Evolutionary conservation across 2,888 invertebrate species (phyloP), one percentile per base, ranked within the genome.

Genomic region (Diaphora mendica): DNA sequence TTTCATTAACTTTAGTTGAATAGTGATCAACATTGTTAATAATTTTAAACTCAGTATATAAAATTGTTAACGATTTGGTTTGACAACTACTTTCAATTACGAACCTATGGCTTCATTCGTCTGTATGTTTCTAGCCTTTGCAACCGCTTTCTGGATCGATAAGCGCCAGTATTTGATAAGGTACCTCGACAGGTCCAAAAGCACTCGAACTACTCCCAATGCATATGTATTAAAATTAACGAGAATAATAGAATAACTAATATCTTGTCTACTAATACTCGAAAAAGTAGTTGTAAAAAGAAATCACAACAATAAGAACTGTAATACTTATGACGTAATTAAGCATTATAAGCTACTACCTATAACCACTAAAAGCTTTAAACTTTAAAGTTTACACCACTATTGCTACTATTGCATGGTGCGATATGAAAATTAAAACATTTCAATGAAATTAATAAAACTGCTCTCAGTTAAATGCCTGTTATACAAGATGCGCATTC

Each of bases 401-500:
- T 62, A 30, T 62, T 62, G 17, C 17, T 30, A 62, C 59, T 26
- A 13, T 17, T 23, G 5, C 17, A 64, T 3, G 11, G 39, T 33
- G 23, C 15, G n/a, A 72, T 35, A 26, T 44, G 55, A 62, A 15
- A 72, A 68, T 68, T 68, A 65, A 69, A 44, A 74, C 70, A 76
- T 72, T 77, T 71, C 72, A 79, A 78, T 55, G 64, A 48, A 77
- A 78, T 73, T 76, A 76, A 75, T 83, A 78, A 77, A 79, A 77
- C 76, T 62, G 62, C 30, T 62, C 62, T 30, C 62, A 62, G 30
- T 62, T 62, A 62, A 62, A 62, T 62, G 5, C 62, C 86, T 89
- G 89, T 90, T 76, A 76, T 89, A 91, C 77, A 77, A 79, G 77
- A 81, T 87, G 86, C 86, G 86, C 88, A 88, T 85, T 86, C 78